Conservation (phyloP, 2,797 vertebrate genomes). For the Bovichtus diacanthus region DNA sequence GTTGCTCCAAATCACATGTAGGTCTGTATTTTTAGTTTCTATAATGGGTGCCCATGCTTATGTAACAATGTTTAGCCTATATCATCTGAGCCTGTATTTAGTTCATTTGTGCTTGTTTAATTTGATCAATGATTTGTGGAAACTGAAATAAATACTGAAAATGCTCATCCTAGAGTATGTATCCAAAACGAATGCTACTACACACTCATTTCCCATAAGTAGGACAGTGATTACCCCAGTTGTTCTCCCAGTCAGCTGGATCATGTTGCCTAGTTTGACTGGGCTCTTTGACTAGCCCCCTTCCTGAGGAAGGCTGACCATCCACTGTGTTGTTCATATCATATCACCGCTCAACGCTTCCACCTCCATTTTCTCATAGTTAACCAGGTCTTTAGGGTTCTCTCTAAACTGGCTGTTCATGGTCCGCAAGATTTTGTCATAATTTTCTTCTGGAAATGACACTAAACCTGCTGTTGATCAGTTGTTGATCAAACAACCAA, state of each 20-base stretch:
- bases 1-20: constrained; percentile 16
- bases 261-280: constrained; percentile 32
- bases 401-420: constrained; percentile 45
- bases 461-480: constrained; percentile 17
- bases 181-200: constrained; percentile 5
- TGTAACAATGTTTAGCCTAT: background rate
- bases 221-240: constrained; percentile 52
- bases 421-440: background rate
- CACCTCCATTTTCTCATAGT: constrained; percentile 56
- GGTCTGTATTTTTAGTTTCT: background rate
- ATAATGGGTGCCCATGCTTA: background rate
- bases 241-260: constrained; percentile 34
- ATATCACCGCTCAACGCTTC: constrained; percentile 46
- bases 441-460: background rate
- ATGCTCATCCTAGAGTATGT: background rate
- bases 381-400: constrained; percentile 60
- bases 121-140: background rate
- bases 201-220: constrained; percentile 43
- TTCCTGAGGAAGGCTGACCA: constrained; percentile 38
- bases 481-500: background rate
- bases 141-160: background rate
- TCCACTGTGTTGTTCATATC: constrained; percentile 45
- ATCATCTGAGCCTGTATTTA: background rate
- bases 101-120: background rate
- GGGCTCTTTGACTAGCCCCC: constrained; percentile 22